A percentile compares a stretch with the other conserved stretches of the same genome.
phyloP scores from a whole-genome alignment of 2,888 invertebrate genomes.

The Dicranocentrus wangi region DNA sequence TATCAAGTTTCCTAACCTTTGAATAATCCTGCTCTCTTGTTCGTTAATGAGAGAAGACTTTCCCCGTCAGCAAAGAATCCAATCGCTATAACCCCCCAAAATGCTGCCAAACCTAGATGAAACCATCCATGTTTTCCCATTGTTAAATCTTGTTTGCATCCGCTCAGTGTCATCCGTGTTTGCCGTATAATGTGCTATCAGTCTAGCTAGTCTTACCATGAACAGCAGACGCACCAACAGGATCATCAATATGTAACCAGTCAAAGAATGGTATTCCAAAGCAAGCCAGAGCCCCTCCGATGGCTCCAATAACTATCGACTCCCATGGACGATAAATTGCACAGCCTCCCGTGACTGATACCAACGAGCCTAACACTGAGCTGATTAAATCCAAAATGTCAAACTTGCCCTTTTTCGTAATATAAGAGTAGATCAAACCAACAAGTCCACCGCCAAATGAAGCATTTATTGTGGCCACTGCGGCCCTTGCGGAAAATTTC shows the following conservation, averaged over 20 bases:
- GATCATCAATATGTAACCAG: conserved; percentile 87
- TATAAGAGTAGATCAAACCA: conserved; percentile 81
- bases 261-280: conserved; percentile 85
- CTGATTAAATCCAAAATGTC: conserved; percentile 91
- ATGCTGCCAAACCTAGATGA: conserved; percentile 75
- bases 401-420: conserved; percentile 82
- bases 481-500: conserved; percentile 92
- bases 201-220: too few relatives aligned
- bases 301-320: conserved; percentile 85
- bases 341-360: conserved; percentile 90
- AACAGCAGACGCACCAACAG: conserved; percentile 92
- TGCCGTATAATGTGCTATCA: too few relatives aligned
- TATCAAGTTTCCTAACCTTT: conserved; percentile 73
- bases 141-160: background rate
- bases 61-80: conserved; percentile 93
- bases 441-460: conserved; percentile 91
- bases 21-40: conserved; percentile 75
- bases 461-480: conserved; percentile 91
- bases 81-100: conserved; percentile 87
- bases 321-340: conserved; percentile 92
- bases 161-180: too few relatives aligned
- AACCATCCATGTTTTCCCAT: too few relatives aligned
- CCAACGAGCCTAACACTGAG: conserved; percentile 89
- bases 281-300: conserved; percentile 86
- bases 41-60: conserved; percentile 85